These are phyloP conservation scores for Helarctos malayanus DNA, from an alignment of 2,797 vertebrate genomes.

Conservation along the genomic window DNA sequence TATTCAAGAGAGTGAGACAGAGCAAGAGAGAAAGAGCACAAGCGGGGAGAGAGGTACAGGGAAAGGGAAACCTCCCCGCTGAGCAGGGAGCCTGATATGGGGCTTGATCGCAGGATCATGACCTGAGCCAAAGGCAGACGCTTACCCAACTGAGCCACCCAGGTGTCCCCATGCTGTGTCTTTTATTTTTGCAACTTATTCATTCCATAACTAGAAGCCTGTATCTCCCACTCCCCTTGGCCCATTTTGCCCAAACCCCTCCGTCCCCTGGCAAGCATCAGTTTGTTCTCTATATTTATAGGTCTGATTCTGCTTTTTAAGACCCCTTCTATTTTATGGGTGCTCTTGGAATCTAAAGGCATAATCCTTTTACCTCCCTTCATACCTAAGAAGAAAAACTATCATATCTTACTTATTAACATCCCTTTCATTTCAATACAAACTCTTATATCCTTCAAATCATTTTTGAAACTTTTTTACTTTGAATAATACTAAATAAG, in stretches of 20 bases:
- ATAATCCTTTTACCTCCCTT: background rate
- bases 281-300: background rate
- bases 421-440: background rate
- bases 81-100: background rate
- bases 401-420: background rate
- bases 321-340: background rate
- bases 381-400: conserved; percentile 34
- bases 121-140: background rate
- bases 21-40: background rate
- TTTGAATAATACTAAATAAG: background rate
- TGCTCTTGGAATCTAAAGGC: background rate
- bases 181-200: background rate
- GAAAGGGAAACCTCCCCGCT: background rate
- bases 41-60: too few relatives aligned
- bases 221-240: background rate
- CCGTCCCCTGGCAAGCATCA: background rate
- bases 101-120: background rate
- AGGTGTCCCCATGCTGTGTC: background rate
- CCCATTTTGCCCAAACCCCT: background rate
- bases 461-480: background rate
- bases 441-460: background rate
- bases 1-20: background rate
- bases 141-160: background rate
- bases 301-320: background rate
- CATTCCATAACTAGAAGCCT: background rate